These are phyloP conservation scores for Timema podura DNA, from an alignment of 2,888 invertebrate genomes.

Conservation along the genomic window DNA sequence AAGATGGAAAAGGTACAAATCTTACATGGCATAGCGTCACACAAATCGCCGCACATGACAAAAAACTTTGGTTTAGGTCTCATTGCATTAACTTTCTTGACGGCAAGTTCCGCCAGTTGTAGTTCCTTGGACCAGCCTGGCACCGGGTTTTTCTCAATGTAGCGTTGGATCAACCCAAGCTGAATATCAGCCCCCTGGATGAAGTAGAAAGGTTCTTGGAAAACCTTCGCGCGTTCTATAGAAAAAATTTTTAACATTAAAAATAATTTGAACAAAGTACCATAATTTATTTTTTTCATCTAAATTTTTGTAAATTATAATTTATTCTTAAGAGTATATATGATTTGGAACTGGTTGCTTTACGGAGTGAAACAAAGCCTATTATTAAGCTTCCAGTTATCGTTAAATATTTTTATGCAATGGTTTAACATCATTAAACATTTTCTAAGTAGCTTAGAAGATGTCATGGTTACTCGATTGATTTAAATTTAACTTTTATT, in stretches of 20 bases:
- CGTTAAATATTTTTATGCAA: too few relatives aligned
- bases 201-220: conserved; percentile 46
- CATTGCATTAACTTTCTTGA: conserved; percentile 45
- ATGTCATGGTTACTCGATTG: too few relatives aligned
- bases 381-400: too few relatives aligned
- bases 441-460: too few relatives aligned
- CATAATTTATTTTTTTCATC: too few relatives aligned
- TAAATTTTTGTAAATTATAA: too few relatives aligned
- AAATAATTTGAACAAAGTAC: not conserved
- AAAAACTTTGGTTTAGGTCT: conserved; percentile 47
- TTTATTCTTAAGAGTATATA: too few relatives aligned
- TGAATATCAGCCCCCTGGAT: conserved; percentile 51
- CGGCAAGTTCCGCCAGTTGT: conserved; percentile 39
- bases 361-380: too few relatives aligned
- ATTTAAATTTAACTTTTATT: too few relatives aligned
- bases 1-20: too few relatives aligned
- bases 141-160: conserved; percentile 37
- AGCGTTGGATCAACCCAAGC: conserved; percentile 46
- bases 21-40: conserved; percentile 46
- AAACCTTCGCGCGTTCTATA: conserved; percentile 42
- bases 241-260: conserved; percentile 26
- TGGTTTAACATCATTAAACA: too few relatives aligned
- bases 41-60: conserved; percentile 50
- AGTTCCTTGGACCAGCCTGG: conserved; percentile 47
- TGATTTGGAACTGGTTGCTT: too few relatives aligned